Conservation (phyloP, 2,797 vertebrate genomes). For the Pempheris klunzingeri region DNA sequence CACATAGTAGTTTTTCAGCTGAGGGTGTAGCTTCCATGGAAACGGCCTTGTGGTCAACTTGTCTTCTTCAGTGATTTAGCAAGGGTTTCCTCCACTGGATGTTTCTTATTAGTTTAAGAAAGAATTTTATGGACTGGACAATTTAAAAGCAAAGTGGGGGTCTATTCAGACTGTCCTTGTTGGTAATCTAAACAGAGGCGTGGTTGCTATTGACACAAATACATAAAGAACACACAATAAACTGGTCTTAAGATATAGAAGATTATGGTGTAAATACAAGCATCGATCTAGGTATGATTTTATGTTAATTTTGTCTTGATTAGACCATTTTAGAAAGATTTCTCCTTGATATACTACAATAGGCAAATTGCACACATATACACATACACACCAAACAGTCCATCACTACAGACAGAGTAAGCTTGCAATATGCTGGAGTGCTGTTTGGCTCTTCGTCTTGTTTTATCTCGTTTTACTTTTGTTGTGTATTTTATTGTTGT, state of each 20-base stretch:
- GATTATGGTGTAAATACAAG: neutral
- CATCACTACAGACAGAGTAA: neutral
- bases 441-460: constrained; percentile 39
- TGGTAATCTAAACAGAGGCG: constrained; percentile 26
- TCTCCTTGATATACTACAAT: neutral
- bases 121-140: constrained; percentile 71
- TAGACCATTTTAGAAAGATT: neutral
- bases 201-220: constrained; percentile 1
- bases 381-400: neutral
- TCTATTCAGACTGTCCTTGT: constrained; percentile 53
- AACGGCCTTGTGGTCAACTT: constrained; percentile 76
- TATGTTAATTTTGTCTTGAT: neutral
- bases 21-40: constrained; percentile 81
- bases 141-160: constrained; percentile 49
- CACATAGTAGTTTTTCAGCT: constrained; percentile 83
- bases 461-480: constrained; percentile 69
- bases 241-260: neutral
- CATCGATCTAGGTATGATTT: neutral
- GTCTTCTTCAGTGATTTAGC: constrained; percentile 74
- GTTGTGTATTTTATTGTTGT: constrained; percentile 77
- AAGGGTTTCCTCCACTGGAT: constrained; percentile 60
- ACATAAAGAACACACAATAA: constrained; percentile 4
- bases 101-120: constrained; percentile 70
- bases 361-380: neutral
- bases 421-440: constrained; percentile 6